Conservation (phyloP, 1,140 invertebrate species). For the Drosophila biarmipes region DNA sequence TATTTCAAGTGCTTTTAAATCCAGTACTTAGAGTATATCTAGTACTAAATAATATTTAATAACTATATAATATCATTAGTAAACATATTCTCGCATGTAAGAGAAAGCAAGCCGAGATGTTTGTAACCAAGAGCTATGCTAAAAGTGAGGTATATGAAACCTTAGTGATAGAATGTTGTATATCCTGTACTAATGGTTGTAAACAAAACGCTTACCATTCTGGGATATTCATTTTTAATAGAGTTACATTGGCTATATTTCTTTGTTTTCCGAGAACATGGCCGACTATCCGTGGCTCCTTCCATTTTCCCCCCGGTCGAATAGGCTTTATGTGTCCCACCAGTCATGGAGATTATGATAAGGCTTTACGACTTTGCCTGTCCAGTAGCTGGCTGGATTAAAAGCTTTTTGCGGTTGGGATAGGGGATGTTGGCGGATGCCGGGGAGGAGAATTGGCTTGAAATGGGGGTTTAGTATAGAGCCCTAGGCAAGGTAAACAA, state of each 20-base stretch:
- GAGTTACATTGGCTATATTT: background rate
- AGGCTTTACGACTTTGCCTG: slow-evolving; percentile 57
- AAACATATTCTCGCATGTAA: background rate
- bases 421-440: slow-evolving; percentile 3
- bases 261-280: background rate
- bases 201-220: background rate
- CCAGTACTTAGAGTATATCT: too few species aligned
- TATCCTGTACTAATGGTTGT: slow-evolving; percentile 8
- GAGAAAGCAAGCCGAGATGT: slow-evolving; percentile 45
- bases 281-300: background rate
- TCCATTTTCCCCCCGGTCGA: slow-evolving; percentile 5
- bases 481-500: slow-evolving; percentile 40
- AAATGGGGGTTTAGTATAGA: background rate
- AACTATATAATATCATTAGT: too few species aligned
- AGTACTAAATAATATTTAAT: too few species aligned
- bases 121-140: slow-evolving; percentile 38
- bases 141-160: background rate
- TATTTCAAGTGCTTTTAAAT: too few species aligned
- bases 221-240: background rate
- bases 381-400: slow-evolving; percentile 44
- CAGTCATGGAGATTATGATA: slow-evolving; percentile 48
- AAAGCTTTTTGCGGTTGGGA: slow-evolving; percentile 53
- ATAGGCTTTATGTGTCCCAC: slow-evolving; percentile 23
- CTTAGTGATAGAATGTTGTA: slow-evolving; percentile 1
- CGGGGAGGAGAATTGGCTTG: slow-evolving; percentile 2